Conservation (phyloP, 1,140 invertebrate genomes). For the Grapholita molesta region DNA sequence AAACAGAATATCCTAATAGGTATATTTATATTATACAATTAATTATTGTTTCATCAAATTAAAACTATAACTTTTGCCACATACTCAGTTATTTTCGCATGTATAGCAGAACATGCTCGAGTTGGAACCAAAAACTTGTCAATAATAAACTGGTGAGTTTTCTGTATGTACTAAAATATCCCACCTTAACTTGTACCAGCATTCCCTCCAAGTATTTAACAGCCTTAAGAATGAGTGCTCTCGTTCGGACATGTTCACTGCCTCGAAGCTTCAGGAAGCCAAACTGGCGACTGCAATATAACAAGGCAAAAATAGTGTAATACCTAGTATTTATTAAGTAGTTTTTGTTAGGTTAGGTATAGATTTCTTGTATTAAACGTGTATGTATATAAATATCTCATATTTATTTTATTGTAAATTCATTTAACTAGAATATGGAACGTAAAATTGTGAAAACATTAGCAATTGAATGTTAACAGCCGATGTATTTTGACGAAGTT, state of each 20-base stretch:
- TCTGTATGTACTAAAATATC: background rate
- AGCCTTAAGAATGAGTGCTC: conserved; percentile 87
- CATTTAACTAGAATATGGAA: background rate
- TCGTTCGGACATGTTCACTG: conserved; percentile 87
- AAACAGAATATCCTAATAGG: too few species aligned
- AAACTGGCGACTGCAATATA: conserved; percentile 87
- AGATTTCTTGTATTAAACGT: conserved; percentile 22
- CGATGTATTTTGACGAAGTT: background rate
- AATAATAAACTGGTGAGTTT: too few species aligned
- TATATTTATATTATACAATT: too few species aligned
- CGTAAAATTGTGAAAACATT: background rate
- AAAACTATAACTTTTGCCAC: too few species aligned
- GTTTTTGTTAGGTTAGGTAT: conserved; percentile 15
- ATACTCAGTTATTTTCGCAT: too few species aligned
- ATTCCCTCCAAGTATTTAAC: conserved; percentile 91
- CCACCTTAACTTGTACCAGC: conserved; percentile 86
- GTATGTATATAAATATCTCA: background rate
- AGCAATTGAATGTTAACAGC: background rate
- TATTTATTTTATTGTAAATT: background rate
- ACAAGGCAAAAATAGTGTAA: conserved; percentile 22
- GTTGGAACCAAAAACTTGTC: background rate
- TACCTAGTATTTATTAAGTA: background rate
- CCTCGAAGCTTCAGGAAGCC: conserved; percentile 89
- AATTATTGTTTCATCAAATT: too few species aligned
- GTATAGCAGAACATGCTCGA: too few species aligned